Evolutionary conservation across 2,113 vertebrate species (phyloP).

Genomic region (Paraplagusia blochii): DNA sequence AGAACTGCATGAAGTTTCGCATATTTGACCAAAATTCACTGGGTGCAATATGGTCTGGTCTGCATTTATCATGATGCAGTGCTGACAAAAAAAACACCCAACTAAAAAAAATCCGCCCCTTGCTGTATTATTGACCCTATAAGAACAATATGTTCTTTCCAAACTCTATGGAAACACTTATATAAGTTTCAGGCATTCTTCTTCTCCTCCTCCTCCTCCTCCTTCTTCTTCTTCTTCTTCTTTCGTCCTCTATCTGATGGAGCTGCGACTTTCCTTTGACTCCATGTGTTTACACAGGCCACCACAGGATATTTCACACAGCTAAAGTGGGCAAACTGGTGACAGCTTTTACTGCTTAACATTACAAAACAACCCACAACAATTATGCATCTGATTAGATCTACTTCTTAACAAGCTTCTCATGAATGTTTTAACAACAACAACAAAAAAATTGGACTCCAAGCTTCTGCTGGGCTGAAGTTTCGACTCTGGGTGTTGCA

Average conservation of each 20-base stretch:
- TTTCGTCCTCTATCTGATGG: not conserved
- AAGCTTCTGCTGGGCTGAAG: not conserved
- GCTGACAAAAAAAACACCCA: slow-evolving; percentile 12
- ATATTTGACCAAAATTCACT: not conserved
- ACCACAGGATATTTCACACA: not conserved
- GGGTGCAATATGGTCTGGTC: not conserved
- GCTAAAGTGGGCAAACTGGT: slow-evolving; percentile 4
- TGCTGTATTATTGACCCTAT: slow-evolving; percentile 42
- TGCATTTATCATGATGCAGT: slow-evolving; percentile 31
- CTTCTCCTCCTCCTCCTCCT: too few relatives aligned
- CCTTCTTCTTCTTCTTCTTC: not conserved
- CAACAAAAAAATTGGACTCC: not conserved
- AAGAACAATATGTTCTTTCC: slow-evolving; percentile 53
- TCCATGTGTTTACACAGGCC: not conserved
- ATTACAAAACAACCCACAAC: not conserved
- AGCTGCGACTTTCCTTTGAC: not conserved
- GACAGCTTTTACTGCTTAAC: not conserved
- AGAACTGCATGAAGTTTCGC: too few relatives aligned
- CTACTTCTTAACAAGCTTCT: not conserved
- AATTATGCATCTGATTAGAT: slow-evolving; percentile 2
- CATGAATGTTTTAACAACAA: not conserved
- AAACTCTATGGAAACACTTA: slow-evolving; percentile 9
- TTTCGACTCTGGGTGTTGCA: not conserved
- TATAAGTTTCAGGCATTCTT: slow-evolving; percentile 4
- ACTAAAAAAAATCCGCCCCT: slow-evolving; percentile 8